Conservation (phyloP, 2,113 vertebrate genomes). For the Girardinichthys multiradiatus region DNA sequence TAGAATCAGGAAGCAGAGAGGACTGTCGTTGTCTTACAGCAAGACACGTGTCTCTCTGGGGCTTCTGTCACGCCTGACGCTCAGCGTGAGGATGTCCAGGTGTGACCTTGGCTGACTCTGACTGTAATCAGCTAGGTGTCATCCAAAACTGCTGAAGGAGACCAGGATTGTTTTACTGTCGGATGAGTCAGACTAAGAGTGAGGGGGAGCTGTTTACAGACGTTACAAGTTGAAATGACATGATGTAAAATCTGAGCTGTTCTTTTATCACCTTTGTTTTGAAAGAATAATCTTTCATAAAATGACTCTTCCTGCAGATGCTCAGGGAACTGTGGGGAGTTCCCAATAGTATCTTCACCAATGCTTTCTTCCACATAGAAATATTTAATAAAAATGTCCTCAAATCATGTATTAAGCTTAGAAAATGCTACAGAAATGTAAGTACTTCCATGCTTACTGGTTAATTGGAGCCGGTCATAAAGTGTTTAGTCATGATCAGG, state of each 20-base stretch:
- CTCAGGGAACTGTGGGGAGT: slow-evolving; percentile 7
- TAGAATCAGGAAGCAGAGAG: slow-evolving; percentile 37
- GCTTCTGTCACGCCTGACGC: slow-evolving; percentile 42
- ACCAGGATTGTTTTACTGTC: not conserved
- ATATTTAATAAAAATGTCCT: slow-evolving; percentile 32
- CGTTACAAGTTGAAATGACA: not conserved
- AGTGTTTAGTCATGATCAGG: slow-evolving; percentile 21
- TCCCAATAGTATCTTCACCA: not conserved
- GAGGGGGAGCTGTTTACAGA: not conserved
- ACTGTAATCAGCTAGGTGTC: slow-evolving; percentile 30
- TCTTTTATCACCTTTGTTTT: not conserved
- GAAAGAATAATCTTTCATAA: slow-evolving; percentile 26
- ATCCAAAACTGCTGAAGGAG: slow-evolving; percentile 15
- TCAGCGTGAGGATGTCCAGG: slow-evolving; percentile 11
- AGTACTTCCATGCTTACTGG: not conserved
- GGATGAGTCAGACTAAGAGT: not conserved
- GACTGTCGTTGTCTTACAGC: slow-evolving; percentile 42
- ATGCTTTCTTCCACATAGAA: slow-evolving; percentile 39
- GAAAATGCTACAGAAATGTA: not conserved
- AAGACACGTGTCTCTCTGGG: slow-evolving; percentile 47
- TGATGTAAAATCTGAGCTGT: slow-evolving; percentile 1
- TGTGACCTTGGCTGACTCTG: slow-evolving; percentile 67
- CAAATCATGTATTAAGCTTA: not conserved
- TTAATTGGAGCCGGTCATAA: not conserved
- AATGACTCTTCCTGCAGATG: slow-evolving; percentile 26